Evolutionary conservation across 2,888 invertebrate species (phyloP).

Genomic region (Lordiphosa fenestrarum): DNA sequence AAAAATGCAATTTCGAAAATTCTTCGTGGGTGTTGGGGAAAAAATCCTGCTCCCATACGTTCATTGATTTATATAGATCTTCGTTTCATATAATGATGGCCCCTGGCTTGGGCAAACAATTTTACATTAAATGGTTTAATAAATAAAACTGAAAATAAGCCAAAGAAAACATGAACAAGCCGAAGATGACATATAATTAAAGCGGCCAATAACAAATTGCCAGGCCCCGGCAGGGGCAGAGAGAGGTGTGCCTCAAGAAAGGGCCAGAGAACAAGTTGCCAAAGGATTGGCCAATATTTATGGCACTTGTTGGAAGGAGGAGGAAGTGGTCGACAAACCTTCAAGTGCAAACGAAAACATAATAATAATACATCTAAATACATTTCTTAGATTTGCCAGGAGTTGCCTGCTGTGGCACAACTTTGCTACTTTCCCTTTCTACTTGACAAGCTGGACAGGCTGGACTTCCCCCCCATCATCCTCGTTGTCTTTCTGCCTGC

Average conservation of each 20-base stretch:
- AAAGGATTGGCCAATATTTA: conserved; percentile 52
- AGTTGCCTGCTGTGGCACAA: not conserved
- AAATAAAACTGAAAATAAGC: conserved; percentile 69
- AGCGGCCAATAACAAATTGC: conserved; percentile 64
- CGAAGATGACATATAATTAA: conserved; percentile 57
- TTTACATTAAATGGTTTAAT: conserved; percentile 74
- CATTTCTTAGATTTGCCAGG: too few relatives aligned
- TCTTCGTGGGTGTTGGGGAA: conserved; percentile 64
- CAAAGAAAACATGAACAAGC: conserved; percentile 27
- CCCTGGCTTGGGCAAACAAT: conserved; percentile 68
- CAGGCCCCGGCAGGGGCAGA: conserved; percentile 17
- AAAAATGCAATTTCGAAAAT: conserved; percentile 42
- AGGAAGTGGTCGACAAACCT: conserved; percentile 1
- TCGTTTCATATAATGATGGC: conserved; percentile 60
- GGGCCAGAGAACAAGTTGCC: conserved; percentile 34
- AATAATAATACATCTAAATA: too few relatives aligned
- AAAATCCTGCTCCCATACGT: conserved; percentile 7
- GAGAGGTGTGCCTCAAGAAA: conserved; percentile 60
- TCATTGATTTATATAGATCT: conserved; percentile 54
- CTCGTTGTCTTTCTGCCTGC: conserved; percentile 34
- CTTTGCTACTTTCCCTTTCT: conserved; percentile 53
- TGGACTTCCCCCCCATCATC: conserved; percentile 34
- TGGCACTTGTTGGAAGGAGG: conserved; percentile 53
- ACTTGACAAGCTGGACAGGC: conserved; percentile 35
- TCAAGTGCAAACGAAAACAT: not conserved